A percentile compares a stretch with the other conserved stretches of the same genome.
phyloP scores from a whole-genome alignment of 1,140 invertebrate species.

The Heliothis subflexa region DNA sequence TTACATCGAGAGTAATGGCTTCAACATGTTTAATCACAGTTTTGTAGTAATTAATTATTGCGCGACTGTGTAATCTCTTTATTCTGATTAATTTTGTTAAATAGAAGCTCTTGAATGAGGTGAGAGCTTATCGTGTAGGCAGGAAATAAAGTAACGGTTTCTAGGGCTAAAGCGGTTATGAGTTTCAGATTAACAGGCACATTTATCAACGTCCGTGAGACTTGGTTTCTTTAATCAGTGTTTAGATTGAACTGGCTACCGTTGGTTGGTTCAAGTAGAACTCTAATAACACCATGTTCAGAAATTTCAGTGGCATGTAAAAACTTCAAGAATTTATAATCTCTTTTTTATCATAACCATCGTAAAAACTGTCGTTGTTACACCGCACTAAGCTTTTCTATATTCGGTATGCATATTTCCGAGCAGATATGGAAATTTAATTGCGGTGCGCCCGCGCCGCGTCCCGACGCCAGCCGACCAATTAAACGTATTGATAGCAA shows the following conservation, averaged over 20 bases:
- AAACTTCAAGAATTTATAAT: not conserved
- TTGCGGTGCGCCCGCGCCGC: constrained; percentile 49
- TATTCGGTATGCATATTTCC: constrained; percentile 47
- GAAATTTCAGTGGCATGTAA: not conserved
- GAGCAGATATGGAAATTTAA: constrained; percentile 69
- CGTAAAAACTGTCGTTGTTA: constrained; percentile 33
- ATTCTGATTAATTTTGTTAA: constrained; percentile 39
- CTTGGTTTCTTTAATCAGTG: too few relatives aligned
- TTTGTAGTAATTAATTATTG: constrained; percentile 31
- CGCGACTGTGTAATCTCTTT: constrained; percentile 28
- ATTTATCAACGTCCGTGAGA: not conserved
- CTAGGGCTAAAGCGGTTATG: constrained; percentile 12
- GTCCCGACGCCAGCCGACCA: constrained; percentile 51
- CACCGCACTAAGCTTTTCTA: constrained; percentile 27
- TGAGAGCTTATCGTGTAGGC: constrained; percentile 34
- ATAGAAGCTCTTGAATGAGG: constrained; percentile 19
- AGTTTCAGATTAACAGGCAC: constrained; percentile 8
- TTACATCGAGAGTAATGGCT: constrained; percentile 8
- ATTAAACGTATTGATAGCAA: constrained; percentile 75
- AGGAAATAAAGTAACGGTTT: constrained; percentile 38
- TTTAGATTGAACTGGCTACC: too few relatives aligned
- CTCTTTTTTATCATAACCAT: not conserved
- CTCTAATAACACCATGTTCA: too few relatives aligned
- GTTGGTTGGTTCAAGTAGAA: too few relatives aligned
- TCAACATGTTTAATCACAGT: constrained; percentile 22